phyloP scores from a whole-genome alignment of 92 coral and sea anemone genomes.

The Porites rus region DNA sequence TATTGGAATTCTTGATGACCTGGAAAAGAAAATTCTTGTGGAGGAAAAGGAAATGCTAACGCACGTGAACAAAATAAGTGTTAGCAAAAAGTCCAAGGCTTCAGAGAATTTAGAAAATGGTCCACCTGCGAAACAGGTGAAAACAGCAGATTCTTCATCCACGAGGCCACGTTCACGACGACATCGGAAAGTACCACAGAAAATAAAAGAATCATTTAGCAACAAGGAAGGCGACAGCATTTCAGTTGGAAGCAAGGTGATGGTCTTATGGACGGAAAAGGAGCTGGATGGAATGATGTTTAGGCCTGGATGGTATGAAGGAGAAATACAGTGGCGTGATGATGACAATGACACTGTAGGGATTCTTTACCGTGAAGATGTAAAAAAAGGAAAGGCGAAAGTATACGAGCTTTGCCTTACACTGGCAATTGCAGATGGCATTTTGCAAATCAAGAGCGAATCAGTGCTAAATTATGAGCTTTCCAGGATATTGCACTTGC shows the following conservation, averaged over 20 bases:
- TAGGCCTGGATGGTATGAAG: conserved; percentile 43
- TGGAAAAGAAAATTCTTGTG: no score
- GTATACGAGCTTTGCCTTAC: conserved; percentile 39
- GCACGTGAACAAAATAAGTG: no score
- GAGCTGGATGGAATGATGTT: conserved; percentile 36
- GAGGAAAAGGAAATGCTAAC: conserved; percentile 14
- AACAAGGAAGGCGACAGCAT: conserved; percentile 13
- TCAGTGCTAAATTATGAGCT: conserved; percentile 7
- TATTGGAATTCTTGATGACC: not conserved
- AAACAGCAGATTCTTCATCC: not conserved
- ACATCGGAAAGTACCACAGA: conserved; percentile 30
- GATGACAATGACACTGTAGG: conserved; percentile 42
- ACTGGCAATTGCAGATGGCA: conserved; percentile 41
- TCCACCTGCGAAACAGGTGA: conserved; percentile 4
- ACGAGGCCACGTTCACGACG: conserved; percentile 24
- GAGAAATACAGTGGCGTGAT: conserved; percentile 42
- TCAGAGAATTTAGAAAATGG: conserved; percentile 21
- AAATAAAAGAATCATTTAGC: conserved; percentile 16
- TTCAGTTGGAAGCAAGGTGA: conserved; percentile 33
- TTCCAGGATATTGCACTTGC: conserved; percentile 17
- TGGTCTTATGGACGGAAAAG: conserved; percentile 42
- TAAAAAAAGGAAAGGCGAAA: conserved; percentile 23
- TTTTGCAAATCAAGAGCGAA: conserved; percentile 11
- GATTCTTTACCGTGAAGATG: conserved; percentile 43
- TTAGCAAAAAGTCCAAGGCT: not conserved